Conservation (phyloP, 2,113 vertebrate genomes). For the Scolopax mira region DNA sequence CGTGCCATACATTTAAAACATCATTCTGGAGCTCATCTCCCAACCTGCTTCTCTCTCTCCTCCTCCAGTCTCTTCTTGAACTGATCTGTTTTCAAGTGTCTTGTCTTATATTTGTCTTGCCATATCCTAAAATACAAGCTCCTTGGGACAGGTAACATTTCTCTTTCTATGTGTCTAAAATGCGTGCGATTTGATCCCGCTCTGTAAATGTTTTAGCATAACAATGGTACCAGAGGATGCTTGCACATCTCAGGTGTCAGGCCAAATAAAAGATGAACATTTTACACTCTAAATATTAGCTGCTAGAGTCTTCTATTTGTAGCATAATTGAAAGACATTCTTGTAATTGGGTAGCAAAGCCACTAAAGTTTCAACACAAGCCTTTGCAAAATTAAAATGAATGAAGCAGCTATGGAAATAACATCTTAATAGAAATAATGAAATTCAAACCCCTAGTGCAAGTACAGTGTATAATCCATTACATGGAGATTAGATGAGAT, state of each 20-base stretch:
- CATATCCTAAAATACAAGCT: not conserved
- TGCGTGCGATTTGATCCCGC: not conserved
- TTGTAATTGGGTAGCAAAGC: conserved; percentile 36
- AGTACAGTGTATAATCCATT: conserved; percentile 35
- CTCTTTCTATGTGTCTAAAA: not conserved
- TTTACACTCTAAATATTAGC: conserved; percentile 42
- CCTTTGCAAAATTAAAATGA: conserved; percentile 56
- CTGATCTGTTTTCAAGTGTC: not conserved
- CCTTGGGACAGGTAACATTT: not conserved
- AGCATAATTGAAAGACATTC: conserved; percentile 53
- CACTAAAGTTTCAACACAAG: conserved; percentile 17
- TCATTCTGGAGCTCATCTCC: not conserved
- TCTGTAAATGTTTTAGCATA: conserved; percentile 35
- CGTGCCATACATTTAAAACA: not conserved
- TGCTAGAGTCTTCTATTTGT: conserved; percentile 33
- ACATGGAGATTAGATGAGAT: conserved; percentile 33
- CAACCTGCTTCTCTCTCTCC: not conserved
- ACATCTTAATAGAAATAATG: conserved; percentile 64
- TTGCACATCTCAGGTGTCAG: conserved; percentile 15
- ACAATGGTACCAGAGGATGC: not conserved
- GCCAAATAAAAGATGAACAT: conserved; percentile 29
- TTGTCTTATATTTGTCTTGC: not conserved
- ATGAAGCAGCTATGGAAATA: conserved; percentile 34
- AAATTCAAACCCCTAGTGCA: conserved; percentile 38
- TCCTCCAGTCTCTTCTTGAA: not conserved